Conservation (phyloP, 2,888 invertebrate genomes). For the Rotaria sp. region DNA sequence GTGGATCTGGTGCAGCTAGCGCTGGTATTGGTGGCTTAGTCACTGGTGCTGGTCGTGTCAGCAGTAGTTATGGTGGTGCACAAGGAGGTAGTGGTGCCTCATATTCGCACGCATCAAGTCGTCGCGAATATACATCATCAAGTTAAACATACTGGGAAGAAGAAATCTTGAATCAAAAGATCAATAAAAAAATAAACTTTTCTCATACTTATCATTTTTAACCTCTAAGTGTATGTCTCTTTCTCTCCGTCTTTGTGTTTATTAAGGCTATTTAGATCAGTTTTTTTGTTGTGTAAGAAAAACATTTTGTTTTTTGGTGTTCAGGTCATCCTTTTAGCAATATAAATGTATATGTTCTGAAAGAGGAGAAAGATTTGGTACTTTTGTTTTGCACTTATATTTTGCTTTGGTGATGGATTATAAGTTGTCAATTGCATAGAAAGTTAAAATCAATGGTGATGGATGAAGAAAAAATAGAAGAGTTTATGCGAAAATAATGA, state of each 20-base stretch:
- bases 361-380: not conserved
- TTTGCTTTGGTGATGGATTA: not conserved
- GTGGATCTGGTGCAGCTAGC: not conserved
- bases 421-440: not conserved
- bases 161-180: not conserved
- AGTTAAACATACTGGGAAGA: not conserved
- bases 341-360: conserved; percentile 2
- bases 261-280: not conserved
- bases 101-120: not conserved
- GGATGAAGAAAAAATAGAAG: not conserved
- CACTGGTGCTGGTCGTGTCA: not conserved
- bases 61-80: not conserved
- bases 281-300: not conserved
- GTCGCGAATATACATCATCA: not conserved
- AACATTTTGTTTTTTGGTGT: not conserved
- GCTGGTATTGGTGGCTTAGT: not conserved
- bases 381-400: not conserved
- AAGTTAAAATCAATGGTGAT: not conserved
- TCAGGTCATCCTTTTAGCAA: not conserved
- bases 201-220: not conserved
- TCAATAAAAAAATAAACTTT: not conserved
- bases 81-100: not conserved
- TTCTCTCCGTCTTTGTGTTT: not conserved
- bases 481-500: too few relatives aligned
- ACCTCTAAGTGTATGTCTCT: not conserved